Evolutionary conservation across 2,113 vertebrate species (phyloP).

Genomic region (Apus apus): DNA sequence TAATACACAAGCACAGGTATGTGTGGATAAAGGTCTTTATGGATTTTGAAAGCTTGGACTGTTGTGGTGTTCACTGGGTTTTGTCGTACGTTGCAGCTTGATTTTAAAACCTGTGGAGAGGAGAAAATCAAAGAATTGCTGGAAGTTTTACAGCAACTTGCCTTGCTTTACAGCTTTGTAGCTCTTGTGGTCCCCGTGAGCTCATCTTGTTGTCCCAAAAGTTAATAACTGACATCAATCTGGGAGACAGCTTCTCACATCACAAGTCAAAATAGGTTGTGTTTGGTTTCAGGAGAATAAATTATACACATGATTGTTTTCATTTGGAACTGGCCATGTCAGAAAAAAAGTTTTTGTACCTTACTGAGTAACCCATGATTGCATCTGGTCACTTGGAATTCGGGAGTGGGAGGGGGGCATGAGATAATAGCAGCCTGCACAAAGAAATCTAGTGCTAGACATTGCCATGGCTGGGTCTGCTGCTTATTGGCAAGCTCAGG

Average conservation of each 20-base stretch:
- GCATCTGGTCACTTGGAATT: background rate
- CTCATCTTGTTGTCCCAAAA: background rate
- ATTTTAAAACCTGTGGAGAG: background rate
- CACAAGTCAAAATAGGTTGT: background rate
- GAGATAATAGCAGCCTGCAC: background rate
- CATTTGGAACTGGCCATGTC: background rate
- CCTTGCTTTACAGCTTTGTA: background rate
- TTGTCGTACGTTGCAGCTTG: background rate
- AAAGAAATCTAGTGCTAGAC: background rate
- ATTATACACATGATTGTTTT: background rate
- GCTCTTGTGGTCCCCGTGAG: background rate
- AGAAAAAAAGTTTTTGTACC: background rate
- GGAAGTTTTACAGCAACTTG: background rate
- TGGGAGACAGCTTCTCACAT: background rate
- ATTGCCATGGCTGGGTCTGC: background rate
- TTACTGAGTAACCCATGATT: background rate
- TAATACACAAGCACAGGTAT: conserved; percentile 98
- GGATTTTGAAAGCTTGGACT: background rate
- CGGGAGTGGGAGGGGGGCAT: fast-evolving
- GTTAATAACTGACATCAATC: background rate
- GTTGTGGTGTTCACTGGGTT: background rate
- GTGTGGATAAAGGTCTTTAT: background rate
- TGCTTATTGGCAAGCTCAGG: background rate
- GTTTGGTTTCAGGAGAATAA: background rate
- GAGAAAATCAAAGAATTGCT: background rate